Percentiles rank a stretch among this genome's conserved stretches.
phyloP scores from a whole-genome alignment of 2,113 vertebrate genomes.

The Sinosuthora webbiana region DNA sequence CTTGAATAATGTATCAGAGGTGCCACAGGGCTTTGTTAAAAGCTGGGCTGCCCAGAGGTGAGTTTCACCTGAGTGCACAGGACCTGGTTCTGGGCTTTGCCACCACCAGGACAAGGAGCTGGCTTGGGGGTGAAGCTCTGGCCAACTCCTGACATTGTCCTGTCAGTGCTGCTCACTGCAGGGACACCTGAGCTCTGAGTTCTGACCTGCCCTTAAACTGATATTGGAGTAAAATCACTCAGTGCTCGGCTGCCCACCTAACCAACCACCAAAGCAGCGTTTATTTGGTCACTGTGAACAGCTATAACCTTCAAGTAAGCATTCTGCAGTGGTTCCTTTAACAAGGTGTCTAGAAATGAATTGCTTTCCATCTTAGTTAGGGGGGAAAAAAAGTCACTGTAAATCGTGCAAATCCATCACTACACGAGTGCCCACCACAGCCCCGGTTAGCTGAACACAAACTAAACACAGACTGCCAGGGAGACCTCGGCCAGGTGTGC shows the following conservation, averaged over 20 bases:
- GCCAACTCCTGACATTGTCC: not conserved
- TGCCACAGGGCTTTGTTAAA: not conserved
- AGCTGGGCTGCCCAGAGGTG: not conserved
- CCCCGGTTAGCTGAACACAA: not conserved
- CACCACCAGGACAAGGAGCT: not conserved
- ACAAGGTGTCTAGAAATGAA: not conserved
- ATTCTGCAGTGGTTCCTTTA: not conserved
- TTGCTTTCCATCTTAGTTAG: not conserved
- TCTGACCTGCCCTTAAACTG: not conserved
- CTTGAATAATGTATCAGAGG: slow-evolving; percentile 25
- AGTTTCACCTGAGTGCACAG: not conserved
- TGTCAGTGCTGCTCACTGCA: not conserved
- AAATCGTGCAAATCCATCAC: not conserved
- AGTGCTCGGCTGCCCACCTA: not conserved
- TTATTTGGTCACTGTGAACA: fast-evolving
- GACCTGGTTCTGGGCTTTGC: not conserved
- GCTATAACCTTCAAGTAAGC: fast-evolving
- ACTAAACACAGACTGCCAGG: too few relatives aligned
- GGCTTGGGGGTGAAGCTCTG: not conserved
- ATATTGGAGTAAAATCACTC: not conserved
- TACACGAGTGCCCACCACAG: not conserved
- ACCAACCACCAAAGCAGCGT: not conserved
- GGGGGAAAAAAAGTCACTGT: not conserved
- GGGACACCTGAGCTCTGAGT: not conserved
- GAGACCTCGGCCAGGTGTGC: not conserved